Evolutionary conservation across 35 echinoderm and acorn worm species (phyloP).

Genomic region (Anneissia japonica): DNA sequence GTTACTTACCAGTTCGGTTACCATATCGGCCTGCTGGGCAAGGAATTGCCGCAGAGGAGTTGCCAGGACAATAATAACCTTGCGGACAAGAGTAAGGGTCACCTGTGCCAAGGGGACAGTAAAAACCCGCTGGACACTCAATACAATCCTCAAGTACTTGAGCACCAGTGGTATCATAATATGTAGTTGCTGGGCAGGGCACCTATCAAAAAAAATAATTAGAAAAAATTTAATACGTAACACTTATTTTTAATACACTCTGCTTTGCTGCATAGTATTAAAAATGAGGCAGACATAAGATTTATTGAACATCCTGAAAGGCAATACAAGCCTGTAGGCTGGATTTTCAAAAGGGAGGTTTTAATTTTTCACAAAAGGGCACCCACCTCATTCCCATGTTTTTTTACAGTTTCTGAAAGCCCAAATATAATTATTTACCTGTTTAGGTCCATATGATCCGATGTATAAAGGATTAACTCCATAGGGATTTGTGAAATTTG

Average conservation of each 20-base stretch:
- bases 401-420: too few species aligned
- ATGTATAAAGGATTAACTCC: constrained; percentile 47
- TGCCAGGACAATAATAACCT: constrained; percentile 80
- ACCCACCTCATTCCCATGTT: too few species aligned
- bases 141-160: constrained; percentile 63
- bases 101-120: constrained; percentile 67
- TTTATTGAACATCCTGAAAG: too few species aligned
- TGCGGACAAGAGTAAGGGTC: constrained; percentile 63
- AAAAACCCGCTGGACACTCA: constrained; percentile 63
- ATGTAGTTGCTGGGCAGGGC: constrained; percentile 76
- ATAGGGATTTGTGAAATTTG: constrained; percentile 89
- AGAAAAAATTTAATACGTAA: background rate
- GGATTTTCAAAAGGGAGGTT: too few species aligned
- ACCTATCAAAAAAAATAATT: constrained; percentile 29
- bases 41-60: constrained; percentile 63
- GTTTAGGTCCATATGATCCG: constrained; percentile 81
- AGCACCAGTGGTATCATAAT: constrained; percentile 54
- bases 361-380: too few species aligned
- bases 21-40: constrained; percentile 81
- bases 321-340: too few species aligned
- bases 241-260: background rate
- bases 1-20: constrained; percentile 70
- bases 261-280: background rate
- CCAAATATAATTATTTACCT: constrained; percentile 60
- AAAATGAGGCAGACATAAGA: too few species aligned